Percentiles rank a stretch among this genome's conserved stretches.
Evolutionary conservation across 1,140 invertebrate genomes (phyloP).

Genomic region (Drosophila subpulchrella): DNA sequence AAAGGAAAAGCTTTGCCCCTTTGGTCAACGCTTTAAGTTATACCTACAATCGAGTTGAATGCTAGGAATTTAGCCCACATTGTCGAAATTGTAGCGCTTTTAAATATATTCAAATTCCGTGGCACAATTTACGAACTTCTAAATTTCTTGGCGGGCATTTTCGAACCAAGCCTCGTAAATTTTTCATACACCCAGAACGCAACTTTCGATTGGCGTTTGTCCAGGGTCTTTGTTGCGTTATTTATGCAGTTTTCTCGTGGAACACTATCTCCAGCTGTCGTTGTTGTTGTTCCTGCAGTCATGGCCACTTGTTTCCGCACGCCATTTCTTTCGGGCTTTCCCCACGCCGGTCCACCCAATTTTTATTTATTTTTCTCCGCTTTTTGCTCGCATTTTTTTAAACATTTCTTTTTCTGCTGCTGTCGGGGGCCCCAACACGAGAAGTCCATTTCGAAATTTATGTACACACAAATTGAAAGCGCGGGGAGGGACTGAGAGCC

Average conservation of each 20-base stretch:
- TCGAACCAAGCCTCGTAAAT: slow-evolving; percentile 46
- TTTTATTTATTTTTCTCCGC: slow-evolving; percentile 40
- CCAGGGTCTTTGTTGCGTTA: slow-evolving; percentile 58
- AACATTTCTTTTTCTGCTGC: slow-evolving; percentile 34
- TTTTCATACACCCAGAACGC: slow-evolving; percentile 30
- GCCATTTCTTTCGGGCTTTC: slow-evolving; percentile 51
- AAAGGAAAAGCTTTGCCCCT: slow-evolving; percentile 44
- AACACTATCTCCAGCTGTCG: slow-evolving; percentile 59
- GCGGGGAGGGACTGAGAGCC: slow-evolving; percentile 27
- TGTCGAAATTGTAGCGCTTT: slow-evolving; percentile 26
- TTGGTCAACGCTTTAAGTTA: slow-evolving; percentile 56
- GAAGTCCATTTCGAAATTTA: slow-evolving; percentile 82
- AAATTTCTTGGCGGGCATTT: slow-evolving; percentile 19
- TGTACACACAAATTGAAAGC: slow-evolving; percentile 81
- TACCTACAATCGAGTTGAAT: slow-evolving; percentile 42
- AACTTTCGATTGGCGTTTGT: slow-evolving; percentile 63
- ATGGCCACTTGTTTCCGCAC: slow-evolving; percentile 69
- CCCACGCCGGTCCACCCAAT: slow-evolving; percentile 10
- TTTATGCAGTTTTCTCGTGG: slow-evolving; percentile 68
- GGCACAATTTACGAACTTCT: slow-evolving; percentile 50
- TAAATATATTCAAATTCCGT: slow-evolving; percentile 40
- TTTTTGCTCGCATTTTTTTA: slow-evolving; percentile 17
- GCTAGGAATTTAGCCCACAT: slow-evolving; percentile 44
- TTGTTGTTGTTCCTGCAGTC: slow-evolving; percentile 41
- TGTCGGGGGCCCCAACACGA: slow-evolving; percentile 65